These are phyloP conservation scores for Aphidius ervi DNA, from an alignment of 1,140 invertebrate species.

Conservation along the genomic window DNA sequence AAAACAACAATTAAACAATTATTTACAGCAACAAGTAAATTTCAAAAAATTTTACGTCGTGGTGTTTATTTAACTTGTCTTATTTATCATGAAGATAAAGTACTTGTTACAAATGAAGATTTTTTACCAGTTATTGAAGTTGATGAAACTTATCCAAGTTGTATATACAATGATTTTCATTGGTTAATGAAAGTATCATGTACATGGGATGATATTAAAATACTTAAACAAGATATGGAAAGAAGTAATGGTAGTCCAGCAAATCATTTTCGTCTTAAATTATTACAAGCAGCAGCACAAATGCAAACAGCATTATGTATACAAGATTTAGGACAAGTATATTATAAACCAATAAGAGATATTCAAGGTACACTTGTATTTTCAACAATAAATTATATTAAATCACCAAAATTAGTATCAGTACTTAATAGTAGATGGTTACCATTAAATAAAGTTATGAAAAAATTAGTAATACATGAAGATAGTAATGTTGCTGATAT, in stretches of 20 bases:
- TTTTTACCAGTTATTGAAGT: constrained; percentile 94
- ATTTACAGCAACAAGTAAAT: constrained; percentile 90
- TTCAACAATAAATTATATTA: constrained; percentile 78
- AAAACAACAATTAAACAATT: constrained; percentile 91
- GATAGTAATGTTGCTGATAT: constrained; percentile 77
- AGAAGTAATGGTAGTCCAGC: constrained; percentile 84
- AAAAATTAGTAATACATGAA: constrained; percentile 59
- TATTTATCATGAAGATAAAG: constrained; percentile 90
- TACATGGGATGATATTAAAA: constrained; percentile 93
- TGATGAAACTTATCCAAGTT: constrained; percentile 90
- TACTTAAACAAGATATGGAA: constrained; percentile 86
- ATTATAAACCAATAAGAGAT: constrained; percentile 84
- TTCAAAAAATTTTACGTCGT: constrained; percentile 87
- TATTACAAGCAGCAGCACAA: constrained; percentile 84
- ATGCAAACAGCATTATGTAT: constrained; percentile 90
- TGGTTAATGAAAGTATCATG: constrained; percentile 97
- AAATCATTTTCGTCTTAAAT: constrained; percentile 84
- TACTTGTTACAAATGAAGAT: constrained; percentile 93
- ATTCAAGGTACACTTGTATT: constrained; percentile 86
- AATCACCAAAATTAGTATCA: constrained; percentile 77
- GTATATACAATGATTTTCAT: constrained; percentile 89
- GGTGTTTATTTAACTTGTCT: constrained; percentile 90
- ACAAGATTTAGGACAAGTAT: constrained; percentile 89
- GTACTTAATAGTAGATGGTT: constrained; percentile 87
- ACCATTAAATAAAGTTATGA: constrained; percentile 71